Evolutionary conservation across 1,140 invertebrate genomes (phyloP).

Genomic region (Sesamia nonagrioides): DNA sequence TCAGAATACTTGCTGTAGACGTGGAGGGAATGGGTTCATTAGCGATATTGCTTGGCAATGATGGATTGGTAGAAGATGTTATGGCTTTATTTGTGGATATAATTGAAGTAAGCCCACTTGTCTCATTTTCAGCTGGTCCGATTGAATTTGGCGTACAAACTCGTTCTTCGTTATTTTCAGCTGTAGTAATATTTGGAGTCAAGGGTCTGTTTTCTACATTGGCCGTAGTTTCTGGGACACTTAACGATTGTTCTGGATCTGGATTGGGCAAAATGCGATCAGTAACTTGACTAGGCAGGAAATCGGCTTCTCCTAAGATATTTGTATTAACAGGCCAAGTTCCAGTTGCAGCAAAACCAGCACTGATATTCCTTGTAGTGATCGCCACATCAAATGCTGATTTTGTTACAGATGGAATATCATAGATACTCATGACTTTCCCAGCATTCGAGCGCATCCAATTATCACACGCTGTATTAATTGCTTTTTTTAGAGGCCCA

Average conservation of each 20-base stretch:
- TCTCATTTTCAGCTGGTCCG: no score
- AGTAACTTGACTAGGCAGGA: constrained; percentile 31
- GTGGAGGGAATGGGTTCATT: not conserved
- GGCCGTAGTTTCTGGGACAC: no score
- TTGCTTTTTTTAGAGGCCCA: constrained; percentile 74
- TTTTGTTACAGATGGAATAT: constrained; percentile 20
- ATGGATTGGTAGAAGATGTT: no score
- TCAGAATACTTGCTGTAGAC: not conserved
- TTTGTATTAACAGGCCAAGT: constrained; percentile 45
- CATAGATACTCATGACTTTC: constrained; percentile 49
- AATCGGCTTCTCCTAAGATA: constrained; percentile 41
- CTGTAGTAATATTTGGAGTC: no score
- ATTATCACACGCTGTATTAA: constrained; percentile 61
- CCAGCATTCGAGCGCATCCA: constrained; percentile 72
- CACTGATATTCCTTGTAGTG: constrained; percentile 43
- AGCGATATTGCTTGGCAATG: no score
- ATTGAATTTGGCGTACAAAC: no score
- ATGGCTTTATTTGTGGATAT: no score
- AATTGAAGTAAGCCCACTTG: no score
- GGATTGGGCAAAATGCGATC: constrained; percentile 11
- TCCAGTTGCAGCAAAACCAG: constrained; percentile 36
- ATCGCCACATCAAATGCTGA: constrained; percentile 30
- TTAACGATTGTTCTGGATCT: not conserved
- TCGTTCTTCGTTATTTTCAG: no score
- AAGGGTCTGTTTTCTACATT: no score